Base-by-base conservation (phyloP, 2,113 vertebrate genomes). In the Typhlomys cinereus region DNA sequence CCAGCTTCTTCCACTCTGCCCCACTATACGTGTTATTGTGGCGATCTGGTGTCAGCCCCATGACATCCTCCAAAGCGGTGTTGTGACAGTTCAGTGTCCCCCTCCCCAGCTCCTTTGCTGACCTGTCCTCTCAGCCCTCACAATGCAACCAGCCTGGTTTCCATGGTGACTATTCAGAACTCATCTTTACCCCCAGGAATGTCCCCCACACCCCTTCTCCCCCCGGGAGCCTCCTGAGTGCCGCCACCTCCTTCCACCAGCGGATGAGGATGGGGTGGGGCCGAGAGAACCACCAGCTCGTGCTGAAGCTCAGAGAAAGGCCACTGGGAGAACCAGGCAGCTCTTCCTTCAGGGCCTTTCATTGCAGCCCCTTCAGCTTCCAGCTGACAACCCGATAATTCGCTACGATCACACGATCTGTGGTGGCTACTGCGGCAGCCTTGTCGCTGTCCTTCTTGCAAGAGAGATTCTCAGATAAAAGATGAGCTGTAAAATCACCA, bases 361-460 rank as follows among this genome's bases (percentile, higher is more conserved):
- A 62, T 94, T 90, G 89, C 0, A 20, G 34, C 66, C 85, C 67
- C 54, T 7, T 59, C 87, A 12, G 80, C 94, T 93, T 90, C 86
- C 74, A 46, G 87, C 92, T 97, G 97, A 97, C 96, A 97, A 79
- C 48, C 84, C 66, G 96, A 66, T 95, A 75, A 94, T 96, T 96
- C 95, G 86, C 85, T 21, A 90, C 46, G 64, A 95, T 96, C 92
- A 96, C 97, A 96, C 91, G 59, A 48, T 96, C 83, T 84, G 82
- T 46, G 70, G 71, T 25, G 85, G 96, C 95, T 85, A 66, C 91
- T 89, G 93, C 70, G 0, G 54, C 61, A 10, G 92, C 75, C 91
- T 76, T 89, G 66, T 89, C 7, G 18, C 92, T 70, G 91, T 96
- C 95, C 92, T 94, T 95, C 92, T 94, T 95, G 86, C 74, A 93